Conservation (phyloP, 2,113 vertebrate genomes). For the Vulpes vulpes region DNA sequence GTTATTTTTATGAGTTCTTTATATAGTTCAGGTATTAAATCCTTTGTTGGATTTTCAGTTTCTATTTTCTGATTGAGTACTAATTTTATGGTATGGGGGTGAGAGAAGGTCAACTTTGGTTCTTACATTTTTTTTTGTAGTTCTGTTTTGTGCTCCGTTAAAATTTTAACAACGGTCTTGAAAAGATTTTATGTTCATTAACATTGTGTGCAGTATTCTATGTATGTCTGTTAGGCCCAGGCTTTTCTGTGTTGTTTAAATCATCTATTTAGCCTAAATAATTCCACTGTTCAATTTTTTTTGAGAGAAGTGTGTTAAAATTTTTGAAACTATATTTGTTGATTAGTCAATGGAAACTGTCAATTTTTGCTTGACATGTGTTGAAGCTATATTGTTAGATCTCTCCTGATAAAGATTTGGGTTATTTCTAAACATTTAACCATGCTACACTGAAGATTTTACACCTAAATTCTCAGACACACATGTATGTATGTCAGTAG, state of each 20-base stretch:
- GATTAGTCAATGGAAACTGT: background rate
- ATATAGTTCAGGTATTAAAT: background rate
- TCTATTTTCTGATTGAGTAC: background rate
- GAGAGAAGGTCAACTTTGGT: background rate
- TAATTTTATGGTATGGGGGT: background rate
- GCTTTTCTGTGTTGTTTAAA: background rate
- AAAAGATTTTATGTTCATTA: background rate
- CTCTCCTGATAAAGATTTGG: background rate
- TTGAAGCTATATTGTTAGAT: background rate
- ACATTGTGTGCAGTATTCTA: background rate
- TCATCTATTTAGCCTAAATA: background rate
- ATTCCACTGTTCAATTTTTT: background rate
- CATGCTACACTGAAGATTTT: background rate
- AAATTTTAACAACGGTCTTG: background rate
- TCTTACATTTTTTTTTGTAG: background rate
- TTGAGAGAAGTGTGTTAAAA: background rate
- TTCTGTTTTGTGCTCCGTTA: background rate
- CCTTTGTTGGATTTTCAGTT: background rate
- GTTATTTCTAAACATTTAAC: slow-evolving; percentile 3
- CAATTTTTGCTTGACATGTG: background rate
- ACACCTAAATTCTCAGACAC: slow-evolving; percentile 33
- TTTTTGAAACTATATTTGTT: background rate
- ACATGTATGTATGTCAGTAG: background rate
- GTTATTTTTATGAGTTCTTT: background rate
- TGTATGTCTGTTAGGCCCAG: background rate